A percentile compares a stretch with the other conserved stretches of the same genome.
Conservation (phyloP, 1,140 invertebrate species). For the Nasonia giraulti region DNA sequence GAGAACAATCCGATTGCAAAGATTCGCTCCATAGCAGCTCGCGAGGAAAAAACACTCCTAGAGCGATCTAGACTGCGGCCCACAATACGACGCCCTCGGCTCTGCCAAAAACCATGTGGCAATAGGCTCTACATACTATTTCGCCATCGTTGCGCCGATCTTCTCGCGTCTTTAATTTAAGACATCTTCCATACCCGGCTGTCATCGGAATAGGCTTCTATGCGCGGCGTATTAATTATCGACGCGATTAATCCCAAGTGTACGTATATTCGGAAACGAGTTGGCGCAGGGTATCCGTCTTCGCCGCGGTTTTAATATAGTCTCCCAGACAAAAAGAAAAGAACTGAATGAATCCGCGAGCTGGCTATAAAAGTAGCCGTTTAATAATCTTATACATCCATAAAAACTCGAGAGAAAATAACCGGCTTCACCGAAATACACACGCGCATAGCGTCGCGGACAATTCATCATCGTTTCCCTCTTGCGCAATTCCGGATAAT, state of each 20-base stretch:
- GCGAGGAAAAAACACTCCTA: not conserved
- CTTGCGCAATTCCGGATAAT: constrained; percentile 26
- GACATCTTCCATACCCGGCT: constrained; percentile 56
- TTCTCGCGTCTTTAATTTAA: constrained; percentile 68
- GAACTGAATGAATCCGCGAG: too few species aligned
- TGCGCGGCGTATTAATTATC: not conserved
- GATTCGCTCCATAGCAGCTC: too few species aligned
- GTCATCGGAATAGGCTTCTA: not conserved
- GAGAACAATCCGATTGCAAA: too few species aligned
- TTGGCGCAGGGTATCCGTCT: too few species aligned
- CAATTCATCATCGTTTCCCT: constrained; percentile 7
- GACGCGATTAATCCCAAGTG: too few species aligned
- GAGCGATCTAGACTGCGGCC: constrained; percentile 19
- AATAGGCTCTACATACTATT: constrained; percentile 53
- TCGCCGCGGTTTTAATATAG: too few species aligned
- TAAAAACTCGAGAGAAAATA: too few species aligned
- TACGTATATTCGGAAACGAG: too few species aligned
- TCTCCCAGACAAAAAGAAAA: too few species aligned
- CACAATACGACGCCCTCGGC: not conserved
- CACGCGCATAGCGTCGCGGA: not conserved
- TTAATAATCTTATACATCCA: too few species aligned
- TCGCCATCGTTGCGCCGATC: not conserved
- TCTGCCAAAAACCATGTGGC: constrained; percentile 68
- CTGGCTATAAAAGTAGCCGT: too few species aligned
- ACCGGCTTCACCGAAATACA: too few species aligned